phyloP scores from a whole-genome alignment of 1,140 invertebrate species.

The Cydia fagiglandana region DNA sequence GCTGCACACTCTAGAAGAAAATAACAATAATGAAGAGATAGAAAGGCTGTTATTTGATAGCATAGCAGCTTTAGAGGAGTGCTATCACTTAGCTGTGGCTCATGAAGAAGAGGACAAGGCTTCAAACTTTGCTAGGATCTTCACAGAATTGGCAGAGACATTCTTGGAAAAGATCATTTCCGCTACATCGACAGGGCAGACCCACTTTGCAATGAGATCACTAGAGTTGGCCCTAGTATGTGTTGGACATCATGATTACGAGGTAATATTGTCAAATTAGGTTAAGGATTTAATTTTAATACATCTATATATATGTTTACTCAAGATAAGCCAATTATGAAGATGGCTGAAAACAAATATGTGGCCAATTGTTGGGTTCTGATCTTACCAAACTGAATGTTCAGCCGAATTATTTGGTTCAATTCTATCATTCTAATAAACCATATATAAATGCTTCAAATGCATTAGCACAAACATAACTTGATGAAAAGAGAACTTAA shows the following conservation, averaged over 20 bases:
- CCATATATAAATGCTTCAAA: too few species aligned
- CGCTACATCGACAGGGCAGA: conserved; percentile 76
- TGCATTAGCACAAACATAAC: too few species aligned
- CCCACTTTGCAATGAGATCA: conserved; percentile 91
- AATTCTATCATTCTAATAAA: too few species aligned
- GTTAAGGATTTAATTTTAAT: not conserved
- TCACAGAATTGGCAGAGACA: conserved; percentile 96
- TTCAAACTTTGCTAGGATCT: conserved; percentile 95
- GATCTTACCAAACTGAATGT: too few species aligned
- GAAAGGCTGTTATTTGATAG: conserved; percentile 90
- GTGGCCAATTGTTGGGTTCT: too few species aligned
- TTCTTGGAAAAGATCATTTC: conserved; percentile 92
- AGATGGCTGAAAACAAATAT: too few species aligned
- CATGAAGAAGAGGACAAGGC: conserved; percentile 95
- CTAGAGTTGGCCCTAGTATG: conserved; percentile 95
- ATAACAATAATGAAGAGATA: conserved; percentile 83
- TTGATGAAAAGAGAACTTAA: too few species aligned
- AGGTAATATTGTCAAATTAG: conserved; percentile 77
- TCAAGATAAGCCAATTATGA: too few species aligned
- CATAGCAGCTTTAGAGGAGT: conserved; percentile 89
- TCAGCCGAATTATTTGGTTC: too few species aligned
- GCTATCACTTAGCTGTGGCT: conserved; percentile 95
- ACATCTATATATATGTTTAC: too few species aligned
- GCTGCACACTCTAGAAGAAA: conserved; percentile 88
- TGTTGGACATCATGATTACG: conserved; percentile 98